Evolutionary conservation across 2,797 vertebrate species (phyloP).

Genomic region (Phrynocephalus vlangalii): DNA sequence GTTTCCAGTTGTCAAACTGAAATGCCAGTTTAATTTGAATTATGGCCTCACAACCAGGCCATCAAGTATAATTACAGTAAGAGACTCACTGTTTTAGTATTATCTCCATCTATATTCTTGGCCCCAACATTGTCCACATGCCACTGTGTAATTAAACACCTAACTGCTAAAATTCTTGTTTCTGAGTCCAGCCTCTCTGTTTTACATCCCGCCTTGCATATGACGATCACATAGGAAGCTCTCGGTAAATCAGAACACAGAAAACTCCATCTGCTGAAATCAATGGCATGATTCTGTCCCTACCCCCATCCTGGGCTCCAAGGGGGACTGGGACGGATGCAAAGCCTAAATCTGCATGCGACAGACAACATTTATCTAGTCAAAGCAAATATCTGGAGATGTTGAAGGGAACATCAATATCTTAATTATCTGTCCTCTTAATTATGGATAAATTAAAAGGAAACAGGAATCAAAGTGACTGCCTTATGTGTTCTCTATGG

Average conservation of each 20-base stretch:
- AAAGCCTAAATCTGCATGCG: conserved; percentile 23
- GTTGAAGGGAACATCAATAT: conserved; percentile 51
- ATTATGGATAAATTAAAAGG: conserved; percentile 51
- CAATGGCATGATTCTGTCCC: conserved; percentile 33
- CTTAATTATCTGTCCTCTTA: conserved; percentile 51
- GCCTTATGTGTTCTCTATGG: conserved; percentile 57
- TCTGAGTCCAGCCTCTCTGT: conserved; percentile 62
- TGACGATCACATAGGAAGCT: conserved; percentile 66
- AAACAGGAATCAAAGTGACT: conserved; percentile 34
- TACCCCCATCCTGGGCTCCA: neutral
- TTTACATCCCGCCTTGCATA: conserved; percentile 73
- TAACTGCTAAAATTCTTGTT: conserved; percentile 67
- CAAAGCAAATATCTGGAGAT: conserved; percentile 34
- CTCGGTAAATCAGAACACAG: conserved; percentile 41
- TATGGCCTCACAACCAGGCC: conserved; percentile 59
- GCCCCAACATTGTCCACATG: conserved; percentile 57
- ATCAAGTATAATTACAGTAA: conserved; percentile 61
- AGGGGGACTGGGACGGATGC: conserved; percentile 9
- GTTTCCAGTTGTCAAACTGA: conserved; percentile 59
- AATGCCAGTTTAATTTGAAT: conserved; percentile 68
- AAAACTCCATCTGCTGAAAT: conserved; percentile 41
- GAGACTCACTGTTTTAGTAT: conserved; percentile 62
- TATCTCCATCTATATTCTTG: conserved; percentile 63
- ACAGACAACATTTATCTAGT: conserved; percentile 33
- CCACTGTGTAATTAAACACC: conserved; percentile 67